Percentiles rank a stretch among this genome's conserved stretches.
Conservation (phyloP, 2,113 vertebrate species). For the Penelope pileata region DNA sequence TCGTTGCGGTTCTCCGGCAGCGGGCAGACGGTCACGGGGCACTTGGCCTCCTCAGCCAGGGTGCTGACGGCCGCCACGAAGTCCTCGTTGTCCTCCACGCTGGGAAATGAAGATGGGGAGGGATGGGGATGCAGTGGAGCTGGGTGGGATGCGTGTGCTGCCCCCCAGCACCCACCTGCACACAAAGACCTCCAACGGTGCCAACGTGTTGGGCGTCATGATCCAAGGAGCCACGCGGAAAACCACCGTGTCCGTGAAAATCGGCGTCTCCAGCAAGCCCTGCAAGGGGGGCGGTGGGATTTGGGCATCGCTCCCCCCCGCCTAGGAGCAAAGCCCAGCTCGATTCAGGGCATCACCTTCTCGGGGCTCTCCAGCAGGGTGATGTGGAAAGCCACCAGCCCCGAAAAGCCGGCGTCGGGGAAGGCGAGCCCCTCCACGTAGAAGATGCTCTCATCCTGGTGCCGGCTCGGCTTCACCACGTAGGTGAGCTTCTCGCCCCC, state of each 20-base stretch:
- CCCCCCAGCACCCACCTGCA: slow-evolving; percentile 73
- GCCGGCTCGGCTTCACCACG: slow-evolving; percentile 15
- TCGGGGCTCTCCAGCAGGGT: slow-evolving; percentile 83
- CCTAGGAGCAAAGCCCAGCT: background rate
- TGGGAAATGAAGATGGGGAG: background rate
- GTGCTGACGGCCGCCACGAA: slow-evolving; percentile 78
- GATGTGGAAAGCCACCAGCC: slow-evolving; percentile 82
- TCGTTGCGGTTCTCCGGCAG: slow-evolving; percentile 80
- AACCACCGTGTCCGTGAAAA: slow-evolving; percentile 88
- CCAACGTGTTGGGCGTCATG: slow-evolving; percentile 90
- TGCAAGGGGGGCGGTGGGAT: background rate
- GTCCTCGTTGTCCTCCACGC: slow-evolving; percentile 50
- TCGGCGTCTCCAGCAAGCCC: slow-evolving; percentile 81
- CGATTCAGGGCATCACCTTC: slow-evolving; percentile 17
- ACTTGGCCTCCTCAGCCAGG: slow-evolving; percentile 69
- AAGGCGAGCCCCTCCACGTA: slow-evolving; percentile 90
- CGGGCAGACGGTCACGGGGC: slow-evolving; percentile 78
- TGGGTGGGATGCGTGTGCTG: rapidly evolving
- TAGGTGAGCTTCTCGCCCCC: slow-evolving; percentile 59
- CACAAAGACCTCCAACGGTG: slow-evolving; percentile 86
- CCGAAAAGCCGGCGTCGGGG: slow-evolving; percentile 81
- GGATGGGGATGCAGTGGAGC: too few relatives aligned
- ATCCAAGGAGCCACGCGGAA: slow-evolving; percentile 92
- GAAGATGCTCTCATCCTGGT: slow-evolving; percentile 70
- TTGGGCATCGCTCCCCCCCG: background rate